Conservation (phyloP, 2,888 invertebrate genomes). For the Pristionchus arcanus region DNA sequence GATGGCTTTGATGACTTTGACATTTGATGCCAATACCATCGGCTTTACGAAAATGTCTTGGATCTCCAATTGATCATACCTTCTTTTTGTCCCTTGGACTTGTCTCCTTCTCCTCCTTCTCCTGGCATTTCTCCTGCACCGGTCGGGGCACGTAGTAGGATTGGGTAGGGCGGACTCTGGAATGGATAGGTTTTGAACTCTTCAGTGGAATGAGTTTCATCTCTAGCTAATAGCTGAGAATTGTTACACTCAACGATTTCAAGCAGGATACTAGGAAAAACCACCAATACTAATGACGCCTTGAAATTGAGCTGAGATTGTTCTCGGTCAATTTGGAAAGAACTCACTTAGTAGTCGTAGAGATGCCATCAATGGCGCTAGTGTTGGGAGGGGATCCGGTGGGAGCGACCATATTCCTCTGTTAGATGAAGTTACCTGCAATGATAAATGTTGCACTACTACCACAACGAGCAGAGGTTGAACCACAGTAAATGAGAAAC, state of each 20-base stretch:
- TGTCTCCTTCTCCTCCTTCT: background rate
- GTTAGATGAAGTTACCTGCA: background rate
- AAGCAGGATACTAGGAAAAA: too few species aligned
- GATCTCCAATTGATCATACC: background rate
- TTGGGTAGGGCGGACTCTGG: conserved; percentile 64
- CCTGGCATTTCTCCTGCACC: conserved; percentile 58
- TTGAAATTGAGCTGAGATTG: too few species aligned
- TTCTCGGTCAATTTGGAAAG: background rate
- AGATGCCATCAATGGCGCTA: background rate
- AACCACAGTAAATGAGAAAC: too few species aligned
- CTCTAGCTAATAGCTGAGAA: too few species aligned
- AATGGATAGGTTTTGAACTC: background rate
- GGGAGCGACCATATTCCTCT: background rate
- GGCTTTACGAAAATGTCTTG: background rate
- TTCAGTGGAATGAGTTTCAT: too few species aligned
- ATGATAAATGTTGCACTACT: too few species aligned
- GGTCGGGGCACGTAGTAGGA: conserved; percentile 68
- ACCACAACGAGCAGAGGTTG: too few species aligned
- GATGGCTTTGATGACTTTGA: too few species aligned
- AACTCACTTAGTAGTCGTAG: background rate
- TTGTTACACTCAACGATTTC: too few species aligned
- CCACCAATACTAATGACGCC: too few species aligned
- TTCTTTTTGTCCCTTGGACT: conserved; percentile 16
- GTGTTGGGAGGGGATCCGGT: background rate
- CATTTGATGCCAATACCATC: too few species aligned